Base-by-base conservation (phyloP, 2,113 vertebrate genomes). In the Dicaeum eximium region DNA sequence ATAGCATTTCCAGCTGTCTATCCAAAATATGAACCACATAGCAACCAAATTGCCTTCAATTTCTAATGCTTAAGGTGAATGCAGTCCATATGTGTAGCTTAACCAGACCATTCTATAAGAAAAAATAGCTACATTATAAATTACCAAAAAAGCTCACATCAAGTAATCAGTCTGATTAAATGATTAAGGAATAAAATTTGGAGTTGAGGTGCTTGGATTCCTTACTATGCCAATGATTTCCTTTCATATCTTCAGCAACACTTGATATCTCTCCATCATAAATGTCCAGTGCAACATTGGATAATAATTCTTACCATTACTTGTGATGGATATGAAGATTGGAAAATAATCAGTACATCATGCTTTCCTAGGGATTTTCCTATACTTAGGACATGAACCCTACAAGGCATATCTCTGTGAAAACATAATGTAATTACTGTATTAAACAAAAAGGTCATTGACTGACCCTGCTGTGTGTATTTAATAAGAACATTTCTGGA, bases 401-500 rank as follows among this genome's bases (percentile, higher is more conserved):
- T 88, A 92, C 7, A n/a, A 82, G n/a, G 50, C 25, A 21, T 53
- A 69, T 69, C 48, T 85, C 74, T 61, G 13, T 57, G 54, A 95
- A 93, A 93, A 90, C 8, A 71, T 51, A 78, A 85, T 61, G 48
- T 21, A 90, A 94, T 90, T 80, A 88, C 30, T 93, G 67, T 54
- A 73, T 88, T 88, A 90, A 92, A 94, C 62, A 80, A 66, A 88
- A 92, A 93, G 86, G 71, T 88, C 79, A 83, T 23, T 77, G 40
- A 75, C 28, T 92, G 92, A 90, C 82, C 69, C 35, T 42, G 28
- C 71, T 67, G 18, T 50, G 53, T 75, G 53, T 82, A 40, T 69
- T 93, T 80, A 94, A 82, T 77, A 86, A 80, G n/a, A 94, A 88
- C 25, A 70, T 73, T 93, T 94, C 47, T 73, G 66, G 72, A 80